phyloP scores from a whole-genome alignment of 2,797 vertebrate genomes.

The Parauchenoglanis punctatus region DNA sequence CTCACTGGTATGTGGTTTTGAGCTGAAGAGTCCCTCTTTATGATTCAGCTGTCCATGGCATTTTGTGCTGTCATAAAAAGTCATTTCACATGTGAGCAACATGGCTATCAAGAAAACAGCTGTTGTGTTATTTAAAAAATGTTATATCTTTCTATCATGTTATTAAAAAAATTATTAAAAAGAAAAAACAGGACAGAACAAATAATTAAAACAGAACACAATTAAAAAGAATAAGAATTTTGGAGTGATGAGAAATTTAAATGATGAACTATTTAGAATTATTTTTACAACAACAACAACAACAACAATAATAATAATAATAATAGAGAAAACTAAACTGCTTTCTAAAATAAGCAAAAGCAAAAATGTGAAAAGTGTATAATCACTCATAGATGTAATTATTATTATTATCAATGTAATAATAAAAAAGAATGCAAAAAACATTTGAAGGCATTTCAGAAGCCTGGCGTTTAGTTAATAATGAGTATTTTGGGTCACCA shows the following conservation, averaged over 20 bases:
- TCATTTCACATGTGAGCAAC: slow-evolving; percentile 48
- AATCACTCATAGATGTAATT: not conserved
- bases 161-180: not conserved
- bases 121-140: slow-evolving; percentile 37
- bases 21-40: slow-evolving; percentile 48
- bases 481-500: slow-evolving; percentile 59
- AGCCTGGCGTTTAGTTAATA: slow-evolving; percentile 48
- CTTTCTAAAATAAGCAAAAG: not conserved
- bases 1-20: slow-evolving; percentile 53
- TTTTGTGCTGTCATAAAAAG: slow-evolving; percentile 52
- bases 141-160: not conserved
- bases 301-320: not conserved
- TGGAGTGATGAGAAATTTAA: not conserved
- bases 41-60: slow-evolving; percentile 57
- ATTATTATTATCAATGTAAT: not conserved
- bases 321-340: not conserved
- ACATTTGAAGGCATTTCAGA: slow-evolving; percentile 44
- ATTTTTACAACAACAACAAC: not conserved
- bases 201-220: not conserved
- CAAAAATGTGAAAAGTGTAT: not conserved
- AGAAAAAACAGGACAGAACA: too few species aligned
- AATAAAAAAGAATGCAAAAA: not conserved
- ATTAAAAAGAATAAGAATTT: not conserved
- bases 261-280: not conserved
- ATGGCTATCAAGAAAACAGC: slow-evolving; percentile 45